Evolutionary conservation across 2,888 invertebrate species (phyloP).

Genomic region (Clitarchus hookeri): DNA sequence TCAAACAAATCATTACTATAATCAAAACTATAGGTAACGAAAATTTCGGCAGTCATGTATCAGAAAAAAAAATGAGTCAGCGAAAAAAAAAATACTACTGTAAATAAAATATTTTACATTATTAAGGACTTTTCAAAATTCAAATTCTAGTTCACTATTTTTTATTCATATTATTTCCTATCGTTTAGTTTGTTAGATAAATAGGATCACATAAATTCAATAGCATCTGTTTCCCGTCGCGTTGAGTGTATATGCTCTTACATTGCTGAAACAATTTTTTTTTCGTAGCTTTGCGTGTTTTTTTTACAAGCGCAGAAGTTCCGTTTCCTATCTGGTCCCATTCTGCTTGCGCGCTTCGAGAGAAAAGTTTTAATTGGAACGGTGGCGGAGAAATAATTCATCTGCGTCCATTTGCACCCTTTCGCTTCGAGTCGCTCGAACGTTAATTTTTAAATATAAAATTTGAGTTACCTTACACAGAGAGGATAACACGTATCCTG

Average conservation of each 20-base stretch:
- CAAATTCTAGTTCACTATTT: too few species aligned
- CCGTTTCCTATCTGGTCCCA: not conserved
- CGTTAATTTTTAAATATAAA: not conserved
- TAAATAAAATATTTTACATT: too few species aligned
- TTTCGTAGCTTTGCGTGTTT: not conserved
- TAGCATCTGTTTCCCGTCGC: not conserved
- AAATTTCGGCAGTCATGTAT: too few species aligned
- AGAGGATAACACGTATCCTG: not conserved
- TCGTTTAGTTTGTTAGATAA: too few species aligned
- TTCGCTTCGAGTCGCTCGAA: not conserved
- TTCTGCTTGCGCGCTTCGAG: not conserved
- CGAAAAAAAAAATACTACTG: too few species aligned
- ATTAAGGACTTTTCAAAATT: too few species aligned
- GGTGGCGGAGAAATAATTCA: not conserved
- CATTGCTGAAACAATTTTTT: not conserved
- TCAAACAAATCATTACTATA: too few species aligned
- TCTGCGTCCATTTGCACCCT: slow-evolving; percentile 14
- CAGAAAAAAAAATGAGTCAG: too few species aligned
- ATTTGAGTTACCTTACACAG: not conserved
- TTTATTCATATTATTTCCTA: too few species aligned
- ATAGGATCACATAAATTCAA: too few species aligned
- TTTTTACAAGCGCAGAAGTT: not conserved
- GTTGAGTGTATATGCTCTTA: not conserved
- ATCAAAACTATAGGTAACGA: too few species aligned
- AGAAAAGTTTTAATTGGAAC: slow-evolving; percentile 3